Evolutionary conservation across 2,797 vertebrate species (phyloP).

Genomic region (Pygocentrus nattereri): DNA sequence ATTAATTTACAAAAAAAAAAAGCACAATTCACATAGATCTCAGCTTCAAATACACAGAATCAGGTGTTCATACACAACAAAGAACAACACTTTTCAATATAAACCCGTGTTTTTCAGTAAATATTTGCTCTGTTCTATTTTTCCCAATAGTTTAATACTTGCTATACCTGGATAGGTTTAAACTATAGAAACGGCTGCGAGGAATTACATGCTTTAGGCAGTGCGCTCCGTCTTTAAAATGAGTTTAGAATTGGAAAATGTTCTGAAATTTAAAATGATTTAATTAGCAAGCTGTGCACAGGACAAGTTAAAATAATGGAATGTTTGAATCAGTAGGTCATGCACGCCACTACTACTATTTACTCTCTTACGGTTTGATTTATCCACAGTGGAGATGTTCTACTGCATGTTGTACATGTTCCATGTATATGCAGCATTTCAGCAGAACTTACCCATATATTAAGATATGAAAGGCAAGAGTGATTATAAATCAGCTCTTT

Average conservation of each 20-base stretch:
- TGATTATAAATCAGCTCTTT: not conserved
- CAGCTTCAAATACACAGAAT: conserved; percentile 44
- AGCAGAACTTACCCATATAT: not conserved
- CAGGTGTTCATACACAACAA: conserved; percentile 19
- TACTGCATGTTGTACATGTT: not conserved
- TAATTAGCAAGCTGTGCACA: conserved; percentile 4
- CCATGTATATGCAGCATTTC: not conserved
- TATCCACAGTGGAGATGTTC: not conserved
- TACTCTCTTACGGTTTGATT: not conserved
- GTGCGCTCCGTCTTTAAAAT: not conserved
- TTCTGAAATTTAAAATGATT: conserved; percentile 23
- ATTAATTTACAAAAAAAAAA: conserved; percentile 65
- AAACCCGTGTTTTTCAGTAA: conserved; percentile 2
- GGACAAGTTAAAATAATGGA: conserved; percentile 37
- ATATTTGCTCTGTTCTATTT: not conserved
- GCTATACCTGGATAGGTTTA: not conserved
- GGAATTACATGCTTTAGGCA: not conserved
- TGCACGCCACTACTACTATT: not conserved
- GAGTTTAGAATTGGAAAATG: conserved; percentile 18
- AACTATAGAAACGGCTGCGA: not conserved
- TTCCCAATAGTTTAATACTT: conserved; percentile 23
- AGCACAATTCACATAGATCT: conserved; percentile 53
- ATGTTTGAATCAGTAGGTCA: conserved; percentile 27
- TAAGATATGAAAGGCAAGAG: not conserved
- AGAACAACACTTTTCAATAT: conserved; percentile 20